These are phyloP conservation scores for Pyxicephalus adspersus DNA, from an alignment of 2,113 vertebrate genomes.

Conservation along the genomic window DNA sequence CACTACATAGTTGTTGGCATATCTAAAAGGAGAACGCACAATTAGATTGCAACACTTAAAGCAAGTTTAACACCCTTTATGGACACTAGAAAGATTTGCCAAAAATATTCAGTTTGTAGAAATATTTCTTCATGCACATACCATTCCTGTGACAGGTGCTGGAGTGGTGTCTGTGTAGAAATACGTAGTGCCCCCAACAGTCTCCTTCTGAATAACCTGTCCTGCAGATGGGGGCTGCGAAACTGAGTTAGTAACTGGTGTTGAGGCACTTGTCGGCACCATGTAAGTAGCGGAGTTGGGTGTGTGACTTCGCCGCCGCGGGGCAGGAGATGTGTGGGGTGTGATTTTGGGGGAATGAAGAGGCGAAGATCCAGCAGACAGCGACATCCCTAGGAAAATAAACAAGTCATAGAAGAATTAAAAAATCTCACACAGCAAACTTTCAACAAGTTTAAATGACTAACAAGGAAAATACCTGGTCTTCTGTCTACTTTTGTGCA, in stretches of 20 bases:
- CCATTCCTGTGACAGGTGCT: slow-evolving; percentile 93
- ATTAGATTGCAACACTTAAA: no score
- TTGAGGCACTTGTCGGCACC: slow-evolving; percentile 91
- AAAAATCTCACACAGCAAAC: not conserved
- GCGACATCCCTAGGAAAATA: slow-evolving; percentile 87
- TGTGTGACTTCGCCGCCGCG: slow-evolving; percentile 96
- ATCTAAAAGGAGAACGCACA: no score
- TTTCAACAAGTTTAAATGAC: not conserved
- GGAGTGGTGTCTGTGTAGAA: slow-evolving; percentile 98
- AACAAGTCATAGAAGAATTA: not conserved
- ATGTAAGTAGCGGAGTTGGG: slow-evolving; percentile 95
- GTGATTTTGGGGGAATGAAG: slow-evolving; percentile 99
- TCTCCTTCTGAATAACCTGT: slow-evolving; percentile 98
- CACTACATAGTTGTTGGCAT: no score
- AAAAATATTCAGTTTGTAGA: no score
- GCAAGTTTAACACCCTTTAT: no score
- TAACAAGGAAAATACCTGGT: not conserved
- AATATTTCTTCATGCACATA: slow-evolving; percentile 64
- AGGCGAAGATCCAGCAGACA: slow-evolving; percentile 97
- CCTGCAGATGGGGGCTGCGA: slow-evolving; percentile 78
- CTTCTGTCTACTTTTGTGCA: no score
- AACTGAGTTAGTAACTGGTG: slow-evolving; percentile 78
- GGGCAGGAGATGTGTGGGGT: slow-evolving; percentile 95
- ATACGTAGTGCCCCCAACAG: slow-evolving; percentile 97
- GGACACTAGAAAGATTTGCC: no score